phyloP scores from a whole-genome alignment of 2,113 vertebrate genomes.

The Oncorhynchus kisutch region DNA sequence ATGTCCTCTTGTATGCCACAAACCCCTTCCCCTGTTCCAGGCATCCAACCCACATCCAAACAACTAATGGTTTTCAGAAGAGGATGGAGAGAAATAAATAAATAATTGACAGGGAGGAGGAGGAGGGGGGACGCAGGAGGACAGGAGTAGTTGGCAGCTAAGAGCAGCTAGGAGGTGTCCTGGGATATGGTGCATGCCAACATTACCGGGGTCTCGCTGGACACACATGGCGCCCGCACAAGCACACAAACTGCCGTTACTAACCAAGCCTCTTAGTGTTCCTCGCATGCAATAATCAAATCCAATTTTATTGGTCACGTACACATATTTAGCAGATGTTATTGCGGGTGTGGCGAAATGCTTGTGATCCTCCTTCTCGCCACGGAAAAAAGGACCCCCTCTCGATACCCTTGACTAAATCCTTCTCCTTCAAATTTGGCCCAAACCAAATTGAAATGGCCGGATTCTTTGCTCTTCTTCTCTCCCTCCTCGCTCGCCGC shows the following conservation, averaged over 20 bases:
- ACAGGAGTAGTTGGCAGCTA: not conserved
- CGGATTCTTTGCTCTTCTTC: not conserved
- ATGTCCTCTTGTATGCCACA: not conserved
- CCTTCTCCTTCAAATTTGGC: constrained; percentile 22
- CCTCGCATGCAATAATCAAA: constrained; percentile 44
- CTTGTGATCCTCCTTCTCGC: constrained; percentile 37
- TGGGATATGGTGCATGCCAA: constrained; percentile 43
- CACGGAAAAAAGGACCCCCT: not conserved
- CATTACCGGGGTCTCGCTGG: constrained; percentile 47
- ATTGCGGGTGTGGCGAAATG: too few relatives aligned
- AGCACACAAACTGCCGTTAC: constrained; percentile 12
- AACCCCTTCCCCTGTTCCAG: constrained; percentile 3
- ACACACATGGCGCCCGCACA: constrained; percentile 15
- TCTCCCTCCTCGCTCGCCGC: not conserved
- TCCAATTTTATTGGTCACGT: too few relatives aligned
- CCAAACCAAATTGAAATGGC: not conserved
- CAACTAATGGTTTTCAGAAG: constrained; percentile 39
- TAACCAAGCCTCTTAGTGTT: constrained; percentile 29
- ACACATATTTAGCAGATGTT: too few relatives aligned
- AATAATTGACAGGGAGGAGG: constrained; percentile 23
- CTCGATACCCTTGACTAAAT: not conserved
- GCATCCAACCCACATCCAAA: constrained; percentile 27
- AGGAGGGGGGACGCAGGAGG: not conserved
- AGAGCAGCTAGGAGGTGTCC: constrained; percentile 41
- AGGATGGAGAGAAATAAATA: constrained; percentile 26